phyloP scores from a whole-genome alignment of 2,113 vertebrate genomes.

The Sceloporus undulatus region DNA sequence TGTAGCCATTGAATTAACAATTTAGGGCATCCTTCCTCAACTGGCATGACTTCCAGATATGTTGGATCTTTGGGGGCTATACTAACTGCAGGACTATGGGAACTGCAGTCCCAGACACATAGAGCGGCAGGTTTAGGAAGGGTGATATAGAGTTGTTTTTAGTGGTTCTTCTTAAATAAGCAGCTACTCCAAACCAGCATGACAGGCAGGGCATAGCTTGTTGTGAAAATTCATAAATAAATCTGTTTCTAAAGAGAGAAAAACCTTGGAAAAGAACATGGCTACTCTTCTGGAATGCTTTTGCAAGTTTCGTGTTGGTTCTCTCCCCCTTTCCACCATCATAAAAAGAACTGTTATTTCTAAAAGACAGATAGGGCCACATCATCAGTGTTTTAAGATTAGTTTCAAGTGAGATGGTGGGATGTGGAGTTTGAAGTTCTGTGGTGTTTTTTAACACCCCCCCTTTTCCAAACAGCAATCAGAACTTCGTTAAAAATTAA shows the following conservation, averaged over 20 bases:
- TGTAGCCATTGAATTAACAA: not conserved
- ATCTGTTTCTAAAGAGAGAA: not conserved
- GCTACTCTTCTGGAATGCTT: not conserved
- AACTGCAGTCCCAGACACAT: not conserved
- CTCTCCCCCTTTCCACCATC: not conserved
- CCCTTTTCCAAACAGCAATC: conserved; percentile 18
- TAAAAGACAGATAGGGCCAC: not conserved
- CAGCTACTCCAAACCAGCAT: not conserved
- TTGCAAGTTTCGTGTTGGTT: not conserved
- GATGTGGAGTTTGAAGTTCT: not conserved
- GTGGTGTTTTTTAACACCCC: too few relatives aligned
- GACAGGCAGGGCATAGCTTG: not conserved
- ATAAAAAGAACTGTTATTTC: conserved; percentile 3
- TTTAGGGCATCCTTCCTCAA: not conserved
- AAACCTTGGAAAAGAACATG: not conserved
- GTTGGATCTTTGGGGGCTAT: not conserved
- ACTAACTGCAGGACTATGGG: not conserved
- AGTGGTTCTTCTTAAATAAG: not conserved
- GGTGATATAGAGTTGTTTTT: not conserved
- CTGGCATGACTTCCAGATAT: not conserved
- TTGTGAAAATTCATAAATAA: not conserved
- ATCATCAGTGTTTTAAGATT: conserved; percentile 23
- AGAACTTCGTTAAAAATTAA: conserved; percentile 42
- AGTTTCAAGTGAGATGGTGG: not conserved
- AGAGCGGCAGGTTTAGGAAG: not conserved